phyloP scores from a whole-genome alignment of 2,888 invertebrate genomes.

The Lasioglossum pauxillum region DNA sequence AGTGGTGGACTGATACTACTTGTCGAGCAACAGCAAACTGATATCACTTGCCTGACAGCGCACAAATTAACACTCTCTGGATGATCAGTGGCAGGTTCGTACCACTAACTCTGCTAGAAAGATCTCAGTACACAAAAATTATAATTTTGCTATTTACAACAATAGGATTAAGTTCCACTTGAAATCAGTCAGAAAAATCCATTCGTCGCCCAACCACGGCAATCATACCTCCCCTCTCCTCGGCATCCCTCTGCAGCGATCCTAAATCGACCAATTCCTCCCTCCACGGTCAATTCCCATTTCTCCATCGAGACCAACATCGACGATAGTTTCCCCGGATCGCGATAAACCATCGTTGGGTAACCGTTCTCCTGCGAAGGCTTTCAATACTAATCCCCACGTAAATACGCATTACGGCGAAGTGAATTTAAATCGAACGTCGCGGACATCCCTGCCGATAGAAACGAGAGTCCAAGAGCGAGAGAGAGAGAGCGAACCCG shows the following conservation, averaged over 20 bases:
- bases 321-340: background rate
- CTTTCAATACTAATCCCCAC: slow-evolving; percentile 28
- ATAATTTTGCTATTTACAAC: too few relatives aligned
- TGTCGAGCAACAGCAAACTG: background rate
- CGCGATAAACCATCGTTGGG: background rate
- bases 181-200: background rate
- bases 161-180: too few relatives aligned
- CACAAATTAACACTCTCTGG: background rate
- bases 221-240: background rate
- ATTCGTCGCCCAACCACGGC: background rate
- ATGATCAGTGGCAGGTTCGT: background rate
- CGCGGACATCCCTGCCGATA: background rate
- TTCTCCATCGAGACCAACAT: background rate
- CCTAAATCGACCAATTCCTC: background rate
- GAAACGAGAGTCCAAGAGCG: background rate
- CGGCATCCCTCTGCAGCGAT: background rate
- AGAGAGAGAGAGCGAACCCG: background rate
- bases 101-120: background rate
- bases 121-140: background rate
- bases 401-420: slow-evolving; percentile 40
- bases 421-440: slow-evolving; percentile 47
- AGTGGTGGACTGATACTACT: background rate
- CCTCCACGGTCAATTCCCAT: background rate
- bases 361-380: background rate
- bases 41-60: background rate